These are phyloP conservation scores for Sebastes trivittatus DNA, from an alignment of 2,797 vertebrate genomes.

Conservation along the genomic window DNA sequence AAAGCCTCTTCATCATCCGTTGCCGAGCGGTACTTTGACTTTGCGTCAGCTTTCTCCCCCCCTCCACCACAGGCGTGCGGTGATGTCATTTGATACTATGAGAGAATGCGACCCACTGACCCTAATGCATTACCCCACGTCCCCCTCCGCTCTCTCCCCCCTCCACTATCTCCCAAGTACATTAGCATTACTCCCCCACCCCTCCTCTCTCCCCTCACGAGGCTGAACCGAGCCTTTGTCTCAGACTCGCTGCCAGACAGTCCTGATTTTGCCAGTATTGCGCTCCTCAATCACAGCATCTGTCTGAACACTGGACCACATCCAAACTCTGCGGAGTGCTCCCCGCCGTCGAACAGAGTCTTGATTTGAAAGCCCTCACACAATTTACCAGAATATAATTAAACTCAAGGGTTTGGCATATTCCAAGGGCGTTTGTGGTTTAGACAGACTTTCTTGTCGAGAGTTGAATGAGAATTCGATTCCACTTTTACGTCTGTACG, in stretches of 20 bases:
- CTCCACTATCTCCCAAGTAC: constrained; percentile 63
- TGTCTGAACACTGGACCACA: constrained; percentile 66
- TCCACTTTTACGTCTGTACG: neutral
- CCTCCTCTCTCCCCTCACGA: constrained; percentile 13
- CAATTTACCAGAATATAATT: constrained; percentile 37
- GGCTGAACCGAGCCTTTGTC: constrained; percentile 80
- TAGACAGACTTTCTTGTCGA: neutral
- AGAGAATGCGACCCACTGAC: constrained; percentile 83
- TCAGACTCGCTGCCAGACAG: constrained; percentile 48
- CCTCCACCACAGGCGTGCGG: constrained; percentile 2
- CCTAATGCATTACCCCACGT: constrained; percentile 67
- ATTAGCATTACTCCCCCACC: constrained; percentile 66
- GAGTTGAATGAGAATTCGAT: neutral
- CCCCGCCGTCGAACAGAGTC: constrained; percentile 9
- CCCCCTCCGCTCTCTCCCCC: constrained; percentile 8
- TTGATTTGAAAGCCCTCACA: constrained; percentile 39
- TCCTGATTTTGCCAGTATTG: constrained; percentile 50
- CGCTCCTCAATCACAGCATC: constrained; percentile 72
- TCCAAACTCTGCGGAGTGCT: constrained; percentile 57
- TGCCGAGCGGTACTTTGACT: constrained; percentile 59
- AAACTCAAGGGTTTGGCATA: constrained; percentile 5
- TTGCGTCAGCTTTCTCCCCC: constrained; percentile 38
- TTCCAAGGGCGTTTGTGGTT: constrained; percentile 6
- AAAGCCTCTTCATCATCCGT: constrained; percentile 70
- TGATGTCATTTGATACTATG: constrained; percentile 84